Conservation (phyloP, 2,797 vertebrate genomes). For the Sparus aurata region DNA sequence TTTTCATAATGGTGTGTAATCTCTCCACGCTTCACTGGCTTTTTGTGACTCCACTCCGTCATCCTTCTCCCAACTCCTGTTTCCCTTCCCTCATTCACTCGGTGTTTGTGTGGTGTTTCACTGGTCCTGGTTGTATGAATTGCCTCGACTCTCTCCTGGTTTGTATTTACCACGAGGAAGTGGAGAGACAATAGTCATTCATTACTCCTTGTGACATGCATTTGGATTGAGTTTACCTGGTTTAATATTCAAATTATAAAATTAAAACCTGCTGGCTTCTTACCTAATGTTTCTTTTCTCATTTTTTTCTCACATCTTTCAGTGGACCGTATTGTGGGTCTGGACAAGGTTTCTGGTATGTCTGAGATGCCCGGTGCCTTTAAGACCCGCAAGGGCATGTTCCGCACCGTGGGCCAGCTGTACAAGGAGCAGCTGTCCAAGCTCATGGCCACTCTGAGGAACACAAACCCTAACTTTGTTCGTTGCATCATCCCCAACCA, state of each 20-base stretch:
- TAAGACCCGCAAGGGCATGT: slow-evolving; percentile 98
- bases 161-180: slow-evolving; percentile 47
- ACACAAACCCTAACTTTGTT: slow-evolving; percentile 99
- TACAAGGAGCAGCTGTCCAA: slow-evolving; percentile 99
- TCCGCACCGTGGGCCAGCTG: slow-evolving; percentile 97
- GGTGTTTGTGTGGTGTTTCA: slow-evolving; percentile 74
- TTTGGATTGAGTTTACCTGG: slow-evolving; percentile 70
- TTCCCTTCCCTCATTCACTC: slow-evolving; percentile 61
- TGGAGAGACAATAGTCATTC: slow-evolving; percentile 50
- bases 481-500: slow-evolving; percentile 99
- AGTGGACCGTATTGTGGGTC: slow-evolving; percentile 98
- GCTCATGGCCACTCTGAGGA: slow-evolving; percentile 97
- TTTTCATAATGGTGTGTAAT: slow-evolving; percentile 56
- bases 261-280: neutral
- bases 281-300: neutral
- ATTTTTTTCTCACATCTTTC: slow-evolving; percentile 35
- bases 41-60: slow-evolving; percentile 68
- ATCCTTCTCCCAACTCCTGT: slow-evolving; percentile 32
- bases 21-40: slow-evolving; percentile 79
- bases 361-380: slow-evolving; percentile 95
- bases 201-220: slow-evolving; percentile 59
- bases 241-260: slow-evolving; percentile 5
- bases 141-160: slow-evolving; percentile 50
- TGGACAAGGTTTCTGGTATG: slow-evolving; percentile 98
- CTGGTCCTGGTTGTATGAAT: slow-evolving; percentile 58